phyloP scores from a whole-genome alignment of 2,113 vertebrate species.

The Gymnorhina tibicen region DNA sequence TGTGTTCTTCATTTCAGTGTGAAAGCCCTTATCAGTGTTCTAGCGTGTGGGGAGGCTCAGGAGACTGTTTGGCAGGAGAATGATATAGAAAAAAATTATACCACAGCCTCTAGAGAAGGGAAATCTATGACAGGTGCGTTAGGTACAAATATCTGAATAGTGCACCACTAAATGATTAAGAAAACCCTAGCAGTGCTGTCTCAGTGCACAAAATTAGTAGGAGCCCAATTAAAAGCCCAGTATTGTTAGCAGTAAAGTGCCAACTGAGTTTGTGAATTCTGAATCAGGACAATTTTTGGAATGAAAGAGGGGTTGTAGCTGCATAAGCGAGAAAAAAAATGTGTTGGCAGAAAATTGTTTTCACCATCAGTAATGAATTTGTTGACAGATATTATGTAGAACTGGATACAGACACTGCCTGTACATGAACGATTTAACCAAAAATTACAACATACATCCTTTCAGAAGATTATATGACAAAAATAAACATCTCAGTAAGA shows the following conservation, averaged over 20 bases:
- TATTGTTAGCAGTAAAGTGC: neutral
- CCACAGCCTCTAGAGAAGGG: neutral
- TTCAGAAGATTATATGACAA: neutral
- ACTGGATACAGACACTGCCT: neutral
- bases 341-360: neutral
- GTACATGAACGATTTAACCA: neutral
- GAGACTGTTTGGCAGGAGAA: neutral
- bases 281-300: neutral
- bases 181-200: neutral
- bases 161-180: neutral
- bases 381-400: neutral
- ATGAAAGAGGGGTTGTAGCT: neutral
- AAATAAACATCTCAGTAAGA: constrained; percentile 1
- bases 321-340: neutral
- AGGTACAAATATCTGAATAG: neutral
- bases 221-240: neutral
- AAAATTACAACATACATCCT: neutral
- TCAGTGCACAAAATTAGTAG: neutral
- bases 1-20: neutral
- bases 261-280: neutral
- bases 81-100: neutral
- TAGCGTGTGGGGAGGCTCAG: neutral
- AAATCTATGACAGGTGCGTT: neutral
- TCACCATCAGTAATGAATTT: constrained; percentile 1
- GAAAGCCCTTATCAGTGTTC: neutral